phyloP scores from a whole-genome alignment of 2,888 invertebrate genomes.

The Chamaedrilus cognettii region DNA sequence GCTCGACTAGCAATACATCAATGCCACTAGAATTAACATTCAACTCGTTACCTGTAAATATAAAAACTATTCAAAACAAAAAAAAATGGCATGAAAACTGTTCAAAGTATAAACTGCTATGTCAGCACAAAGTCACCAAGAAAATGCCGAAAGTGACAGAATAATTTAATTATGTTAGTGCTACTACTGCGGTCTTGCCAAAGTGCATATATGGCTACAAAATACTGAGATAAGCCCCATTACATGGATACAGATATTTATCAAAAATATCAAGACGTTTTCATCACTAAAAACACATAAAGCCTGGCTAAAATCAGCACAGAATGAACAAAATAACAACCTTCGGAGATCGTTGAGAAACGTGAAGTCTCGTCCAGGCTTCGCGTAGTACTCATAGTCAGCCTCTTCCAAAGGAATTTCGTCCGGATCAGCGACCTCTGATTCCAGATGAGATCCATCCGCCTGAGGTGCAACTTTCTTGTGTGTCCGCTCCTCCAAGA shows the following conservation, averaged over 20 bases:
- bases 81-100: no score
- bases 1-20: no score
- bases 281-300: neutral
- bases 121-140: no score
- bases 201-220: no score
- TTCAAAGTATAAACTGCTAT: no score
- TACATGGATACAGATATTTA: neutral
- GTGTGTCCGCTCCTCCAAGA: conserved; percentile 23
- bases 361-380: conserved; percentile 34
- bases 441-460: neutral
- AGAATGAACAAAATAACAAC: conserved; percentile 21
- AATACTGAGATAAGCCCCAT: neutral
- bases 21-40: no score
- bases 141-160: no score
- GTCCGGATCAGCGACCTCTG: conserved; percentile 21
- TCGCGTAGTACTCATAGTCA: conserved; percentile 42
- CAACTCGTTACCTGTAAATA: no score
- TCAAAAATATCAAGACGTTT: neutral
- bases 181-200: no score
- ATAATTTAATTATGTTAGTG: no score
- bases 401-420: conserved; percentile 41
- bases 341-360: conserved; percentile 32
- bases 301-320: neutral
- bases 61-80: no score
- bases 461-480: conserved; percentile 3